Evolutionary conservation across 2,113 vertebrate species (phyloP).

Genomic region (Dryoscopus gambensis): DNA sequence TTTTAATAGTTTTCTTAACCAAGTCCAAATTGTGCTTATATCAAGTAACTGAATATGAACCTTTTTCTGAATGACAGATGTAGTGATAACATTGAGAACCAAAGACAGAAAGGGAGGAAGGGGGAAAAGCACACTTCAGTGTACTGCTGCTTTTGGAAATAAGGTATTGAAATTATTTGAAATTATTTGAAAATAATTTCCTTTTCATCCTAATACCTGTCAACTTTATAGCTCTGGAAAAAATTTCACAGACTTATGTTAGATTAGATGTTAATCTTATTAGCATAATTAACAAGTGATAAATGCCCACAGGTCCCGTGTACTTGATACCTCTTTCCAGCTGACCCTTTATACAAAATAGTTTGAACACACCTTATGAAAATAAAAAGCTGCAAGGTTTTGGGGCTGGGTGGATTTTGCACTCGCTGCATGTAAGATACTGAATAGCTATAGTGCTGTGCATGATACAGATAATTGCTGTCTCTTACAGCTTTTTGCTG

Average conservation of each 20-base stretch:
- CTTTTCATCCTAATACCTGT: not conserved
- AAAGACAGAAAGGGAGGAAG: not conserved
- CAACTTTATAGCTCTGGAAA: not conserved
- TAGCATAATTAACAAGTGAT: not conserved
- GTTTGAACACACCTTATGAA: not conserved
- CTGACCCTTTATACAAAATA: not conserved
- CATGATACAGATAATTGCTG: not conserved
- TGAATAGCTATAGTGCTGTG: not conserved
- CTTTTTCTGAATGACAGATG: not conserved
- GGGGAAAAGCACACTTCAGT: not conserved
- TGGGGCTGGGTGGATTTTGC: not conserved
- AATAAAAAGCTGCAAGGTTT: not conserved
- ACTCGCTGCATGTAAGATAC: not conserved
- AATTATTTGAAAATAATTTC: not conserved
- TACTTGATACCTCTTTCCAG: not conserved
- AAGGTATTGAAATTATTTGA: too few relatives aligned
- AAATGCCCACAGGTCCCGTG: not conserved
- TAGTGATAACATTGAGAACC: not conserved
- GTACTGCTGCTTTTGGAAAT: not conserved
- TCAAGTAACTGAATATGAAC: not conserved
- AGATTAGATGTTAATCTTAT: not conserved
- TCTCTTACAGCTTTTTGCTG: not conserved
- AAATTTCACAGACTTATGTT: not conserved
- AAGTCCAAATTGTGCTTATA: not conserved
- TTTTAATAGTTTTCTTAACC: not conserved